Evolutionary conservation across 2,113 vertebrate species (phyloP).

Genomic region (Sclerurus mexicanus): DNA sequence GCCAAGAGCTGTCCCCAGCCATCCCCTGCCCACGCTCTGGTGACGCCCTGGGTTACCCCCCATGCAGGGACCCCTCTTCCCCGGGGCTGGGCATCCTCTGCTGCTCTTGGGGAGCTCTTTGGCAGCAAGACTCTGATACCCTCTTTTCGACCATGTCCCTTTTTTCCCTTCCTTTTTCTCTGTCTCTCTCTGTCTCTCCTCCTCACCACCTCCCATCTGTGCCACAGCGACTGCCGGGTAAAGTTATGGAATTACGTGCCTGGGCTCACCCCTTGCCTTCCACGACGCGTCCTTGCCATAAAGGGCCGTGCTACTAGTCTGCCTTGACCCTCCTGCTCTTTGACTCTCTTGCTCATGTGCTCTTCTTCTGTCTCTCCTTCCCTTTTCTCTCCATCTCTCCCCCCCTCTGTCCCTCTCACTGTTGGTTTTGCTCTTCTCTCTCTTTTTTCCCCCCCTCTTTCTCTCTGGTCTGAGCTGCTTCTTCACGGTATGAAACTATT

Average conservation of each 20-base stretch:
- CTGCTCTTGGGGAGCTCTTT: constrained; percentile 36
- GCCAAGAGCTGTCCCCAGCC: neutral
- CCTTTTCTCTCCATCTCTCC: constrained; percentile 12
- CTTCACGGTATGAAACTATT: constrained; percentile 78
- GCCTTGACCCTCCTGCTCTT: constrained; percentile 82
- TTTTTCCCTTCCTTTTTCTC: constrained; percentile 62
- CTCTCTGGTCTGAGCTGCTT: constrained; percentile 76
- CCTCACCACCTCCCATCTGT: constrained; percentile 35
- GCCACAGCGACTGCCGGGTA: constrained; percentile 94
- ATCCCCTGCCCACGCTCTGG: neutral
- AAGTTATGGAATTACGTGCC: constrained; percentile 99
- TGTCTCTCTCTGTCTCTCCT: constrained; percentile 35
- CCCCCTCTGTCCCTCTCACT: constrained; percentile 61
- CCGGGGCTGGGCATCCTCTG: neutral
- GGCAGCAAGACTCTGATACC: constrained; percentile 57
- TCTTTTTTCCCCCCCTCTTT: neutral
- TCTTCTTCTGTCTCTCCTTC: constrained; percentile 34
- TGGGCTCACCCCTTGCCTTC: constrained; percentile 97
- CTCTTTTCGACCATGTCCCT: constrained; percentile 56
- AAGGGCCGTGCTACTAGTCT: constrained; percentile 98
- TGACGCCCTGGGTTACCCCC: neutral
- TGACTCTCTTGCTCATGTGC: constrained; percentile 58
- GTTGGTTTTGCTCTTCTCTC: constrained; percentile 17
- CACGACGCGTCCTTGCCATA: constrained; percentile 97
- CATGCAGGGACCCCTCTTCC: neutral